Evolutionary conservation across 2,113 vertebrate genomes (phyloP), one percentile per base, ranked within the genome.

Genomic region (Tor tambroides): DNA sequence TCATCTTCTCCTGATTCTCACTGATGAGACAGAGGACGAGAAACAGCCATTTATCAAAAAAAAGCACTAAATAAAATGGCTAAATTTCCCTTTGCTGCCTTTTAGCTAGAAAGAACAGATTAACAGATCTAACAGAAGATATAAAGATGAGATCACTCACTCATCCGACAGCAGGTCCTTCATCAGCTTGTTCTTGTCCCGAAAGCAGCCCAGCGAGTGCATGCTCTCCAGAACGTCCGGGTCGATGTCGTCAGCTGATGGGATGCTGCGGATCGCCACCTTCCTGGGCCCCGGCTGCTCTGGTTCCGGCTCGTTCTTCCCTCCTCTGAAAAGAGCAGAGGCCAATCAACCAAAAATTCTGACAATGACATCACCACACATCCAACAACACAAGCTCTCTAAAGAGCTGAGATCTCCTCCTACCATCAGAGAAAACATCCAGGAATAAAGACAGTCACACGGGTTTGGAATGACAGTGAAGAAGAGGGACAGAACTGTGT

Each of bases 1-100:
- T 99, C 98, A 99, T 99, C 95, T 99, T 99, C 93, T 99, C 98
- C 93, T 99, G 98, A 93, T 99, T 99, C 92, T 99, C 97, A 91
- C 98, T 98, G 94, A 56, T 90, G 86, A 43, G 72, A 38, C 63
- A 76, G 74, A 59, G 49, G 63, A 46, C 30, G 61, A 23, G 26
- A 83, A 14, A 86, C 41, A 59, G 54, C 46, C 41, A 38, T 67
- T 23, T 23, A 26, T 61, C 12, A 71, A 23, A 21, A 46, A 74
- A 6, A 74, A 12, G 8, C 17, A 41, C 19, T 11, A 41, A 9
- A 74, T 41, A 23, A 75, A 75, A 77, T 49, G 5, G 41, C 23
- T 76, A 4, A 6, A 43, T 46, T 43, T 7, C 5, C 9, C 1
- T 72, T 74, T n/a, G 32, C 32, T 72, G 6, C 32, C 32, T 72